Base-by-base conservation (phyloP, 2,888 invertebrate species). In the Synanthedon tipuliformis region DNA sequence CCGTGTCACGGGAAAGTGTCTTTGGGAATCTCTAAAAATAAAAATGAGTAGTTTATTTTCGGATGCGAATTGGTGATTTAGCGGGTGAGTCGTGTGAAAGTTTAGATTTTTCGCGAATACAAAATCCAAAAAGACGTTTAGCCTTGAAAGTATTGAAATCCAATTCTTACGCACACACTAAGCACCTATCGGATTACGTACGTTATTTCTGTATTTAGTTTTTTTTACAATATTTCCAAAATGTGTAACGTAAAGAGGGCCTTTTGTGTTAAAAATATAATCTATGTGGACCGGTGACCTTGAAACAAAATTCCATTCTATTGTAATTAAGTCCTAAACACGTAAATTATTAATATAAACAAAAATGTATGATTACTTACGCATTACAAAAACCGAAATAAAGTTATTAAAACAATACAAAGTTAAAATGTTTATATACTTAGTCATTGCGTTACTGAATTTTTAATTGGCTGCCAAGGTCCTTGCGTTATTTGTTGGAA, bases 11-110 rank as follows among this genome's bases (percentile, higher is more conserved):
- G 71, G 60, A 68, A 69, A 65, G 62, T 68, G 65, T 66, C 68
- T 73, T 69, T 65, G 68, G 34, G 61, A 59, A 59, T 65, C 66
- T 65, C 86, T 86, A 87, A 78, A 86, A 84, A 84, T 86, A 85
- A 68, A 23, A 72, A 64, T 73, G 64, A 71, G 68, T 60, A 67
- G 65, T 71, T 71, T 84, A 83, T 83, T 85, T 84, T 78, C 69
- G 79, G 82, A 72, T 69, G 64, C 78, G 72, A 73, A 83, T 83
- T 81, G 73, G 79, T 77, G 75, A 79, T 74, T 81, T 81, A 72
- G 80, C 78, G 67, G 75, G 76, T 74, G 74, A 77, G 75, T 74
- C 69, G 74, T 74, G 77, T 73, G 81, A 81, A 82, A 84, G 80
- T 82, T 75, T 74, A 65, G 68, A 68, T 69, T 60, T 67, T 66